These are phyloP conservation scores for Helicoverpa assulta DNA, from an alignment of 2,888 invertebrate species.

Conservation along the genomic window DNA sequence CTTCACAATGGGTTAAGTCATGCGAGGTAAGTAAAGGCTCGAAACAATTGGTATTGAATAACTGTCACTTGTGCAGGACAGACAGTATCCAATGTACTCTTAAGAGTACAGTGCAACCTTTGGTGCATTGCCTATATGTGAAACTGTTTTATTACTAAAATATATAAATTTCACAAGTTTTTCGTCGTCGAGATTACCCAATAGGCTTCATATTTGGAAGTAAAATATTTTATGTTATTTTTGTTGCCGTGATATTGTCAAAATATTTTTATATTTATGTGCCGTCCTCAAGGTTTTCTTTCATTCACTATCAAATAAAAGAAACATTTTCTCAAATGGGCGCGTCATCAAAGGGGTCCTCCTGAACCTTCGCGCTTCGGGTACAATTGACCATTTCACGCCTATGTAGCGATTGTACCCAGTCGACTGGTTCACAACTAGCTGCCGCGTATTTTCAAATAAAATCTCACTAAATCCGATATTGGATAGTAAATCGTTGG, in stretches of 20 bases:
- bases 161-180: too few species aligned
- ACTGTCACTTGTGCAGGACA: too few species aligned
- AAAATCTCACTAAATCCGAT: slow-evolving; percentile 52
- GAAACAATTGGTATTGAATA: too few species aligned
- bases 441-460: slow-evolving; percentile 42
- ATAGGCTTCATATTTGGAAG: too few species aligned
- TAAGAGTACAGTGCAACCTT: too few species aligned
- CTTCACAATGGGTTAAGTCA: neutral
- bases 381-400: slow-evolving; percentile 64
- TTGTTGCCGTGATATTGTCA: too few species aligned
- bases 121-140: too few species aligned
- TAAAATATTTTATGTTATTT: too few species aligned
- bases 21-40: too few species aligned
- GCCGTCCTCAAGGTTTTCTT: neutral
- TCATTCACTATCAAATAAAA: neutral
- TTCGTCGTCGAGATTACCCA: too few species aligned
- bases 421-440: slow-evolving; percentile 46
- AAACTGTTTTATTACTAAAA: too few species aligned
- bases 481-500: slow-evolving; percentile 52
- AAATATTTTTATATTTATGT: neutral
- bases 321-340: neutral
- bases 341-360: slow-evolving; percentile 10
- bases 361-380: slow-evolving; percentile 14
- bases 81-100: too few species aligned
- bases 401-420: slow-evolving; percentile 49